Evolutionary conservation across 1,140 invertebrate genomes (phyloP).

Genomic region (Nomia melanderi): DNA sequence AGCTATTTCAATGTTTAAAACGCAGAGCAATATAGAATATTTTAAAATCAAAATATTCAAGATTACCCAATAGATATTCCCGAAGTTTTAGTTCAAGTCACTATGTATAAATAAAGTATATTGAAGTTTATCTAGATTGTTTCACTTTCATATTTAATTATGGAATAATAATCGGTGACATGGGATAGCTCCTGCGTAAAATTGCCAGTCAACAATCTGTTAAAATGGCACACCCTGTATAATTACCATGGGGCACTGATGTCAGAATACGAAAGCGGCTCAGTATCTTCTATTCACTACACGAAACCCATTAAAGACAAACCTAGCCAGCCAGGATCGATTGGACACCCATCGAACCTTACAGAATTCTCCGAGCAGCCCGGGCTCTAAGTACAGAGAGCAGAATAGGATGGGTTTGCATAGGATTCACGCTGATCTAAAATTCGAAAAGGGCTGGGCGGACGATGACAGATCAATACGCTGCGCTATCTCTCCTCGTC

Average conservation of each 20-base stretch:
- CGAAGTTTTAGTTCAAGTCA: too few species aligned
- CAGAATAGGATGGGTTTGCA: conserved; percentile 51
- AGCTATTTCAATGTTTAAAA: too few species aligned
- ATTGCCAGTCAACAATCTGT: too few species aligned
- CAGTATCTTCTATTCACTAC: conserved; percentile 23
- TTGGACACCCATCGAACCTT: conserved; percentile 45
- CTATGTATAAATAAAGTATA: too few species aligned
- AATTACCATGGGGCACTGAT: background rate
- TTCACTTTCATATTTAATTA: too few species aligned
- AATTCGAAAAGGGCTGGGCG: conserved; percentile 61
- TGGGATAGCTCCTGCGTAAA: too few species aligned
- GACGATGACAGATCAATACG: conserved; percentile 67
- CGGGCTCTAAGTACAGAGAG: conserved; percentile 28
- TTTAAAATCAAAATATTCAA: too few species aligned
- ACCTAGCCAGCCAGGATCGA: conserved; percentile 40
- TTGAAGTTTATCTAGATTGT: too few species aligned
- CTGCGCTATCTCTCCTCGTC: conserved; percentile 32
- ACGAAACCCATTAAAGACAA: conserved; percentile 55
- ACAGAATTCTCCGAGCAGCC: conserved; percentile 13
- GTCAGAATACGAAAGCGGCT: background rate
- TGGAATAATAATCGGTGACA: too few species aligned
- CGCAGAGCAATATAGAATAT: too few species aligned
- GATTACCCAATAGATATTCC: too few species aligned
- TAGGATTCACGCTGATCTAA: conserved; percentile 65
- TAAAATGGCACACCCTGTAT: background rate